Conservation (phyloP, 1,140 invertebrate genomes). For the Ctenoplectra terminalis region DNA sequence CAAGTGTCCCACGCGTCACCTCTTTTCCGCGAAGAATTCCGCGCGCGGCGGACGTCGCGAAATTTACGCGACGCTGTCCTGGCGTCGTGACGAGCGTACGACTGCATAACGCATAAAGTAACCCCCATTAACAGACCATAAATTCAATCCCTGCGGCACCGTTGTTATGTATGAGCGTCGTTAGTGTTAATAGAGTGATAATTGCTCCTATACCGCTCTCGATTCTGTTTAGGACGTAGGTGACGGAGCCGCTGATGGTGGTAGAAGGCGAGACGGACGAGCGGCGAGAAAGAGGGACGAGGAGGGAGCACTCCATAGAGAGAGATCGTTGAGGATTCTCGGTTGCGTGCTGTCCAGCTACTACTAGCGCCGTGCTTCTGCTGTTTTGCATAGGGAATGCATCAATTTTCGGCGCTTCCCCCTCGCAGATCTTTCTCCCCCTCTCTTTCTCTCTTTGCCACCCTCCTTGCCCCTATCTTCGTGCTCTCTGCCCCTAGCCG, state of each 20-base stretch:
- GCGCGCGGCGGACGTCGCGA: constrained; percentile 49
- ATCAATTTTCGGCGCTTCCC: constrained; percentile 76
- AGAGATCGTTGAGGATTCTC: constrained; percentile 57
- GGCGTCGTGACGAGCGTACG: constrained; percentile 59
- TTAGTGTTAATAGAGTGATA: constrained; percentile 83
- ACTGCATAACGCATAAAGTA: constrained; percentile 75
- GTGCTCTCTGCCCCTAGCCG: constrained; percentile 17
- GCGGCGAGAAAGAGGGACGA: constrained; percentile 37
- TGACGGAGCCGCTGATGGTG: constrained; percentile 67
- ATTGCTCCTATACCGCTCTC: constrained; percentile 79
- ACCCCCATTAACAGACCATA: constrained; percentile 76
- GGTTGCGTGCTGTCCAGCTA: constrained; percentile 66
- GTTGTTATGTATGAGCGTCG: constrained; percentile 82
- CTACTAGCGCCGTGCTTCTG: constrained; percentile 64
- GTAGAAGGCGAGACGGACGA: constrained; percentile 58
- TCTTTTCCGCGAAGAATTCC: background rate
- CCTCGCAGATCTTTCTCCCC: constrained; percentile 40
- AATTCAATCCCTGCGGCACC: constrained; percentile 72
- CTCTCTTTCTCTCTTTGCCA: background rate
- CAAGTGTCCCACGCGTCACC: background rate
- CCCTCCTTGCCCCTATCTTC: constrained; percentile 45
- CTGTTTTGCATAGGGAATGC: constrained; percentile 76
- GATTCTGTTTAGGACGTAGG: constrained; percentile 75
- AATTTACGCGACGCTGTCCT: constrained; percentile 62
- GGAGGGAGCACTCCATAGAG: constrained; percentile 46